Evolutionary conservation across 2,888 invertebrate species (phyloP), one percentile per base, ranked within the genome.

Genomic region (Lacanobia wlatinum): DNA sequence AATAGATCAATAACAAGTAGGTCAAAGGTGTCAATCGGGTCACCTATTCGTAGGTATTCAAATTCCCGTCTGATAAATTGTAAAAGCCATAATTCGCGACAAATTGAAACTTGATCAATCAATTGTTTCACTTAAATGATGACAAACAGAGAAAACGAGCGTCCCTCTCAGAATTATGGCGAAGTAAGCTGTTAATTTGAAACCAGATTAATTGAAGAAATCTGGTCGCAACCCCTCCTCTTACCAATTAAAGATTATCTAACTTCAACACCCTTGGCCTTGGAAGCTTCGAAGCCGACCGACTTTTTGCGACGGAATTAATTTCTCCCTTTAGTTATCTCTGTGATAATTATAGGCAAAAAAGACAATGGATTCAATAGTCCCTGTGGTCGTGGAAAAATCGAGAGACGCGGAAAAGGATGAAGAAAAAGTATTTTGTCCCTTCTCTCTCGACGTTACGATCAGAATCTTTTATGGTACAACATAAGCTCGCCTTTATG

Each of bases 191-290:
- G 73, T 80, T 76, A 81, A 84, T 70, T 74, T 68, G 59, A 73
- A 72, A 74, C 60, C 63, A 71, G 68, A 84, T 86, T 84, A 84
- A 84, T 84, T 86, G 68, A 76, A 72, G 69, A 76, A 86, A 81
- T 82, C 70, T 76, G 73, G 61, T 56, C 55, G 46, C 52, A 72
- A 58, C 56, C 52, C 70, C 55, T 43, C 75, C 80, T 72, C 56
- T 74, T 76, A 73, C 82, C 82, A 81, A 84, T 84, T 84, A 81
- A 84, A 73, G 82, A 84, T 81, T 86, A 86, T 78, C 75, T 80
- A 74, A 61, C 59, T 78, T 72, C 62, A 63, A 70, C 75, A 76
- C 71, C 69, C 70, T 58, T 70, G 70, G 40, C 76, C 73, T 78
- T 76, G 65, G 18, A 48, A 53, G 43, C 64, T 48, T 68, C 48